A percentile compares a stretch with the other conserved stretches of the same genome.
Evolutionary conservation across 2,113 vertebrate genomes (phyloP).

Genomic region (Chaetops frenatus): DNA sequence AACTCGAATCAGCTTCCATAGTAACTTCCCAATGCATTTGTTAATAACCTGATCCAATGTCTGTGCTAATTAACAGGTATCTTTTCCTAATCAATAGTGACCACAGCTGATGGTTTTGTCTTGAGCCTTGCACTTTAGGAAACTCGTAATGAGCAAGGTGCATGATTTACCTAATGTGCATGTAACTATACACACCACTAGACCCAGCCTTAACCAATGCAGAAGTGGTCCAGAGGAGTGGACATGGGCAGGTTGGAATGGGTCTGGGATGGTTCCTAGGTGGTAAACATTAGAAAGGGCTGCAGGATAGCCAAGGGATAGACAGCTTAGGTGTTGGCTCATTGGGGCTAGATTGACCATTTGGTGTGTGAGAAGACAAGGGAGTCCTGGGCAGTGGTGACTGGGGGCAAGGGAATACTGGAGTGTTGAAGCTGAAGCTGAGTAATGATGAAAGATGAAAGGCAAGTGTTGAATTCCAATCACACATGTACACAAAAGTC

Average conservation of each 20-base stretch:
- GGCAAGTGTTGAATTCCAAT: neutral
- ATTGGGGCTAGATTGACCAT: neutral
- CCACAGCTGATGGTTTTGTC: neutral
- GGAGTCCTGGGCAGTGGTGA: neutral
- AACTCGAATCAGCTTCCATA: neutral
- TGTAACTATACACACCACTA: neutral
- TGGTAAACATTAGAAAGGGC: neutral
- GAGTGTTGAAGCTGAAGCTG: neutral
- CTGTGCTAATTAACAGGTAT: neutral
- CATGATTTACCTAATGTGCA: neutral
- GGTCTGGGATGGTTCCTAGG: neutral
- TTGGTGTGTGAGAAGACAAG: neutral
- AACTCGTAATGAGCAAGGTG: neutral
- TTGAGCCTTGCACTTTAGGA: neutral
- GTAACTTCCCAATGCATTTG: neutral
- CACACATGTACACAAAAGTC: neutral
- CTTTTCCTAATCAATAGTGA: neutral
- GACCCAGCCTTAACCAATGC: neutral
- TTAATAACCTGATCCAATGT: neutral
- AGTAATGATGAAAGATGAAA: neutral
- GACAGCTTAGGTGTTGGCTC: neutral
- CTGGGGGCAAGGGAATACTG: neutral
- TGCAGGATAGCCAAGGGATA: neutral
- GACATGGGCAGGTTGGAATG: neutral
- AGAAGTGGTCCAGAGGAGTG: neutral